Conservation (phyloP, 2,888 invertebrate genomes). For the Mythimna pallens region DNA sequence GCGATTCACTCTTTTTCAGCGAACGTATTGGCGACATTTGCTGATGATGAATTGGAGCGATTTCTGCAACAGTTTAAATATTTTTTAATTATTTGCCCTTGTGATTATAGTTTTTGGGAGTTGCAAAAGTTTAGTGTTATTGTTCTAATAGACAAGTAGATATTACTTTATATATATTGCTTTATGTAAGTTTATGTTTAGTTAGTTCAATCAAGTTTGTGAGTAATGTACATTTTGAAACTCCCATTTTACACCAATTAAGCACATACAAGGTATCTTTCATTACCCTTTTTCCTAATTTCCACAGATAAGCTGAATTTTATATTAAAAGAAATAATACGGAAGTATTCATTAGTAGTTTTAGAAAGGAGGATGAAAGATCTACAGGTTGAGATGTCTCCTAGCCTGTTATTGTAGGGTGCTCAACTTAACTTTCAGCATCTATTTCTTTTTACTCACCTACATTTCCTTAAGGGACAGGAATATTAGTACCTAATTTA, state of each 20-base stretch:
- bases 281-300: conserved; percentile 49
- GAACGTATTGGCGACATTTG: conserved; percentile 90
- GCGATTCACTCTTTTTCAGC: conserved; percentile 88
- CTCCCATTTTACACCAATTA: conserved; percentile 69
- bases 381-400: conserved; percentile 59
- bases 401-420: conserved; percentile 66
- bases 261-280: conserved; percentile 70
- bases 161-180: not conserved
- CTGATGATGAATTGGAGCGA: conserved; percentile 88
- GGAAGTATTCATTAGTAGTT: not conserved
- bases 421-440: conserved; percentile 58
- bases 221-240: conserved; percentile 66
- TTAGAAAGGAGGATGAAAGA: conserved; percentile 60
- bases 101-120: conserved; percentile 51
- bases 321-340: not conserved
- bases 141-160: not conserved
- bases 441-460: conserved; percentile 61
- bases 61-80: conserved; percentile 82
- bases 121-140: conserved; percentile 61
- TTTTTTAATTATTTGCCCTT: conserved; percentile 53
- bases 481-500: conserved; percentile 51
- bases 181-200: not conserved
- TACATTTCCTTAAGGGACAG: conserved; percentile 60
- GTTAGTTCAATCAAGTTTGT: conserved; percentile 3
- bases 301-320: not conserved